Evolutionary conservation across 2,113 vertebrate genomes (phyloP).

Genomic region (Apus apus): DNA sequence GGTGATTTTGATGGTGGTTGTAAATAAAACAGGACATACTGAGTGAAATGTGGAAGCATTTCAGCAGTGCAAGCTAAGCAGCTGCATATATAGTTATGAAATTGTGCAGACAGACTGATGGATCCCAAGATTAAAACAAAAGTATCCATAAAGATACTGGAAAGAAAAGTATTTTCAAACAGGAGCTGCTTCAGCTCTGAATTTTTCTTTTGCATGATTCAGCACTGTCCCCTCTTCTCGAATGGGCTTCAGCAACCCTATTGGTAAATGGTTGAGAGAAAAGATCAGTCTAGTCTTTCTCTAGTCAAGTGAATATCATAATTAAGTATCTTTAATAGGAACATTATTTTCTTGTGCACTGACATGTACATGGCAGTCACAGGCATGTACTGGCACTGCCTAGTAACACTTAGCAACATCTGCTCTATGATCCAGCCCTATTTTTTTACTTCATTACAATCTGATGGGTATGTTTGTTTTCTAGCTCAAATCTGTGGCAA

Average conservation of each 20-base stretch:
- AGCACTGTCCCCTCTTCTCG: not conserved
- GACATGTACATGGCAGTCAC: not conserved
- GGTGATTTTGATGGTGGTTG: constrained; percentile 14
- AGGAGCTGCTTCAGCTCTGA: not conserved
- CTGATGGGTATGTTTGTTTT: not conserved
- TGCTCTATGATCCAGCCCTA: not conserved
- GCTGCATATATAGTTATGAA: constrained; percentile 33
- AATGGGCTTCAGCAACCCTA: not conserved
- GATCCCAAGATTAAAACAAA: constrained; percentile 36
- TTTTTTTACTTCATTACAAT: not conserved
- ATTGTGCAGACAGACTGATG: constrained; percentile 24
- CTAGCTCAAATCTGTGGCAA: not conserved
- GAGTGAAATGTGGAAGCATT: constrained; percentile 16
- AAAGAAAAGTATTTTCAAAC: not conserved
- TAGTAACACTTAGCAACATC: not conserved
- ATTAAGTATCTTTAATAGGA: not conserved
- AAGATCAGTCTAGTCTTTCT: not conserved
- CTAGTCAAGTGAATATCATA: not conserved
- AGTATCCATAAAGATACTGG: not conserved
- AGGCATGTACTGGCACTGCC: not conserved
- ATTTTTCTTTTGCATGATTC: not conserved
- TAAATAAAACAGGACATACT: constrained; percentile 36
- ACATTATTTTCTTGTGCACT: not conserved
- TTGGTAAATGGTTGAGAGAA: not conserved
- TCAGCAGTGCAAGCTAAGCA: constrained; percentile 31